Percentiles rank a stretch among this genome's conserved stretches.
Conservation (phyloP, 2,113 vertebrate genomes). For the Ictalurus furcatus region DNA sequence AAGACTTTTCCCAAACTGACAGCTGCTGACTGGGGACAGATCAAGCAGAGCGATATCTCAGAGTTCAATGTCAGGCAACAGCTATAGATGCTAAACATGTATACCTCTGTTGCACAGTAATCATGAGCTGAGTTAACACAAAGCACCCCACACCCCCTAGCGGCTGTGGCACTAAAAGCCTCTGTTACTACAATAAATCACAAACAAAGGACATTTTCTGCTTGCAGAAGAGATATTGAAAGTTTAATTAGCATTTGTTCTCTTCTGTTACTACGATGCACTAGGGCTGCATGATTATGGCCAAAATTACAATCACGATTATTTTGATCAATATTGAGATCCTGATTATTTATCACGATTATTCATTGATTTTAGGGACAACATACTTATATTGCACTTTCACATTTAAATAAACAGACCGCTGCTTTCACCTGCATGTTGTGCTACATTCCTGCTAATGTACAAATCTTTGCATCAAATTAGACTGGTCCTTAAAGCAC, state of each 20-base stretch:
- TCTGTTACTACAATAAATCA: background rate
- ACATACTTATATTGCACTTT: too few species aligned
- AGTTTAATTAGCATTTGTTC: background rate
- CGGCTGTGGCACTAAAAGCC: background rate
- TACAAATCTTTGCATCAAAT: too few species aligned
- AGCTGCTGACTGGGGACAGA: constrained; percentile 4
- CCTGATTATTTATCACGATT: too few species aligned
- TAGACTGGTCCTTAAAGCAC: too few species aligned
- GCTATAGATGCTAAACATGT: background rate
- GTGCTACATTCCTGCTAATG: too few species aligned
- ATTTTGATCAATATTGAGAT: too few species aligned
- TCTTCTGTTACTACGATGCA: background rate
- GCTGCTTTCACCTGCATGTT: too few species aligned
- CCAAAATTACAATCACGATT: too few species aligned
- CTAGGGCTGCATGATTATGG: background rate
- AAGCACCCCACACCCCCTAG: background rate
- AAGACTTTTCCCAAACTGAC: constrained; percentile 16
- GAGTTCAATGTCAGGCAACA: constrained; percentile 16
- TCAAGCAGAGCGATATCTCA: background rate
- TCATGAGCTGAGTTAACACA: background rate
- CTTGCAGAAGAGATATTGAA: background rate
- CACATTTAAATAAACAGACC: too few species aligned
- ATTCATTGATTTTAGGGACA: too few species aligned
- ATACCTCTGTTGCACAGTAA: background rate
- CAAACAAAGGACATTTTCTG: background rate